Evolutionary conservation across 2,888 invertebrate genomes (phyloP).

Genomic region (Melanostoma scalare): DNA sequence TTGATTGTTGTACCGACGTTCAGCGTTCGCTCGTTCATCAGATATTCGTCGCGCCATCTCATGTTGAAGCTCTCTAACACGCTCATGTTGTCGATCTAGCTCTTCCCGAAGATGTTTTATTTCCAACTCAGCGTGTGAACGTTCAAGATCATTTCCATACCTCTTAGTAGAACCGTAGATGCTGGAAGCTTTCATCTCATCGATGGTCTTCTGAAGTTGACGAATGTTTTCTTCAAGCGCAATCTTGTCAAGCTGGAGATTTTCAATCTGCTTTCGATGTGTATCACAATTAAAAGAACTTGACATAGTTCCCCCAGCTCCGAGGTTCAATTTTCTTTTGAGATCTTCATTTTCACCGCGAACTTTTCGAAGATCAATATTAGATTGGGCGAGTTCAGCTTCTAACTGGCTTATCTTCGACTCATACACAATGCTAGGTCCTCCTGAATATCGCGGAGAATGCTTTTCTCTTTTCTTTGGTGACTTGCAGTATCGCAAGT

Average conservation of each 20-base stretch:
- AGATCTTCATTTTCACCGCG: slow-evolving; percentile 86
- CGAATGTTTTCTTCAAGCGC: slow-evolving; percentile 87
- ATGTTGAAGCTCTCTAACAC: slow-evolving; percentile 88
- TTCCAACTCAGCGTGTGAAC: slow-evolving; percentile 89
- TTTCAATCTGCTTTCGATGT: slow-evolving; percentile 88
- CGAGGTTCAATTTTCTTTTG: slow-evolving; percentile 80
- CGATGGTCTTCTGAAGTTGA: slow-evolving; percentile 86
- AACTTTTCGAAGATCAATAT: slow-evolving; percentile 89
- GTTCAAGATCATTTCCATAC: slow-evolving; percentile 90
- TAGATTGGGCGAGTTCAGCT: slow-evolving; percentile 90
- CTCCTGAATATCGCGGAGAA: slow-evolving; percentile 84
- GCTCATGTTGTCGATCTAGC: slow-evolving; percentile 88
- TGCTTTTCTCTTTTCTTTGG: slow-evolving; percentile 75
- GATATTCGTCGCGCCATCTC: slow-evolving; percentile 88
- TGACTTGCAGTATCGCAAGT: slow-evolving; percentile 60
- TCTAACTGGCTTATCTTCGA: slow-evolving; percentile 92
- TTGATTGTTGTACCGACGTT: slow-evolving; percentile 88
- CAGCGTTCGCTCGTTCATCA: slow-evolving; percentile 88
- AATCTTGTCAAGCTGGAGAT: slow-evolving; percentile 87
- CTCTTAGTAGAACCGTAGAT: slow-evolving; percentile 85
- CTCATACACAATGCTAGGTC: slow-evolving; percentile 91
- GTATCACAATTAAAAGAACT: slow-evolving; percentile 83
- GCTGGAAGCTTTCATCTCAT: slow-evolving; percentile 86
- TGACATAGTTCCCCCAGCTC: slow-evolving; percentile 80
- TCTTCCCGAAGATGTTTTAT: slow-evolving; percentile 90